Evolutionary conservation across 2,797 vertebrate species (phyloP), one percentile per base, ranked within the genome.

Genomic region (Macrochelys suwanniensis): DNA sequence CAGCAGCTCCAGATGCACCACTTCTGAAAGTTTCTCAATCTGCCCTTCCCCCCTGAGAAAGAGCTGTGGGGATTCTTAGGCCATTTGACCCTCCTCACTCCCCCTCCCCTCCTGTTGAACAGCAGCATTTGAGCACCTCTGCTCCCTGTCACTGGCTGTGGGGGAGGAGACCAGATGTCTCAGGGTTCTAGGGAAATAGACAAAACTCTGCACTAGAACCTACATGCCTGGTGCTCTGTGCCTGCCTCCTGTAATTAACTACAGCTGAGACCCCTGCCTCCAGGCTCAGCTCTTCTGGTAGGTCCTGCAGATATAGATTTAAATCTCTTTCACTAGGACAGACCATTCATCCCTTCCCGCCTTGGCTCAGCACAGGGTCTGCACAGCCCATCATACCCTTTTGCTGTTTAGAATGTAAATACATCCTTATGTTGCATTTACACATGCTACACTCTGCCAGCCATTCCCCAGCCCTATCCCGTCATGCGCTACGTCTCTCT

Each of bases 391-490:
- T 2, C 61, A 65, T 16, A 31, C 33, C 61, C 61, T 19, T 65
- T n/a, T 4, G 17, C n/a, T 21, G 17, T 68, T 19, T 37, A 37
- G 33, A 68, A 37, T 4, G 59, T 61, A 61, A 3, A 10, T 3
- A 2, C 86, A 68, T 76, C 80, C 47, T 53, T 7, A 5, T 9
- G 7, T n/a, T 3, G 15, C 50, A 5, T 31, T 4, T 50, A 71
- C 21, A 37, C n/a, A 4, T 42, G 12, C 1, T 0, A 11, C 42
- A 33, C 17, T 54, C 83, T 79, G 53, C 26, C 2, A 0, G 78
- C 26, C 94, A 33, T 1, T 0, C 0, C 31, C 0, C 0, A 42
- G 16, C 4, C 23, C 31, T n/a, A n/a, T 28, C 15, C 25, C 50
- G 45, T 19, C 4, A 4, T 42, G 82, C 1, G n/a, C 1, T 7